Base-by-base conservation (phyloP, 2,113 vertebrate genomes). In the Dascyllus trimaculatus region DNA sequence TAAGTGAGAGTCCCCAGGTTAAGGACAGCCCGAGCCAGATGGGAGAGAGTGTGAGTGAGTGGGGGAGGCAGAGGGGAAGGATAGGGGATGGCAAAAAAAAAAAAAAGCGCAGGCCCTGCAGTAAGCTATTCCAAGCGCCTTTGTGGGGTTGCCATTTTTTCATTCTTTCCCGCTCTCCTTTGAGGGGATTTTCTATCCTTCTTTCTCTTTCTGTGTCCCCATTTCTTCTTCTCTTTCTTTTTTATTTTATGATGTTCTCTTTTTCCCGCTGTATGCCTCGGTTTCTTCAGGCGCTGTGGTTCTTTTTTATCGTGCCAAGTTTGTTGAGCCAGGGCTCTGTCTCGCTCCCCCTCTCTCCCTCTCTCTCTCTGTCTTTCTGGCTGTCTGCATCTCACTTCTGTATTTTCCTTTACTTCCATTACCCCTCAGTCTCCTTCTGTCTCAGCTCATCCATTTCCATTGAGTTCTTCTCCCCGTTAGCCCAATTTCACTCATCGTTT, bases 1-100 rank as follows among this genome's bases (percentile, higher is more conserved):
- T 82, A 90, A 88, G 84, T 15, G 53, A 77, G 84, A 74, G 66
- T 88, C 82, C 85, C 82, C 84, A 88, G 91, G 92, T 89, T 92
- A 88, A 88, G 91, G 91, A 81, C 82, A 76, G 73, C 73, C 78
- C 48, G 48, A 88, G 88, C 87, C 84, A 87, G 90, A 86, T 86
- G 91, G 85, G 82, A 85, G 59, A 72, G 70, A 68, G 81, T 35
- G 80, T 46, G 71, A 68, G 86, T 66, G 26, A 11, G 22, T 11
- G 1, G 64, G 48, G 35, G 65, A 53, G 38, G 66, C 45, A 63
- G 61, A 69, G 80, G 26, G 68, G 68, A 64, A 78, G 69, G 85
- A 83, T 76, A 72, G 80, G 79, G 80, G 64, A 85, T 78, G 61
- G 63, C 61, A 71, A 69, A 81, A 60, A 60, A 61, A 73, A 80